Percentiles rank a stretch among this genome's conserved stretches.
Conservation (phyloP, 2,113 vertebrate genomes). For the Hemibagrus wyckioides region DNA sequence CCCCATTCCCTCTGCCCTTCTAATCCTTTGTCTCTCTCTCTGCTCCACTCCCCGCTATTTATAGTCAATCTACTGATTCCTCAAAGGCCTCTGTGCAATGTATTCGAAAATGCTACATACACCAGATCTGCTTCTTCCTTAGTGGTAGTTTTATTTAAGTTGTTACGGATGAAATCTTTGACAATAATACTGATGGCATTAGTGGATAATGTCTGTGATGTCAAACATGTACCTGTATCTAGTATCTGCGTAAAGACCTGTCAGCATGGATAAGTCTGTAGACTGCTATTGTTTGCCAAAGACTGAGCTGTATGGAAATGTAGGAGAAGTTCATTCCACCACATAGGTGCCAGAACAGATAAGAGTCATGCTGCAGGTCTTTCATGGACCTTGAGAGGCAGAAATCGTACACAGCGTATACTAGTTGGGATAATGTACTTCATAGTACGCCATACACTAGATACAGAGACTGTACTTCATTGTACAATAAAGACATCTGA, state of each 20-base stretch:
- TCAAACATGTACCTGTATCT: not conserved
- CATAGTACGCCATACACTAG: not conserved
- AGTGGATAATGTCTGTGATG: not conserved
- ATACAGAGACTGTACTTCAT: not conserved
- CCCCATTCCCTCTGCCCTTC: constrained; percentile 38
- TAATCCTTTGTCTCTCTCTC: constrained; percentile 33
- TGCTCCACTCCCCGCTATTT: constrained; percentile 26
- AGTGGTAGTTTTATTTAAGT: not conserved
- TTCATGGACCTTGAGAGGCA: no score
- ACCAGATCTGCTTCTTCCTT: not conserved
- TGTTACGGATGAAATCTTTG: not conserved
- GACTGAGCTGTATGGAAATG: no score
- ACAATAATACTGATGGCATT: not conserved
- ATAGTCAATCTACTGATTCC: constrained; percentile 35
- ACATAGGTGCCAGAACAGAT: no score
- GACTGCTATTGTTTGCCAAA: no score
- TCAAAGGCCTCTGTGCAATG: not conserved
- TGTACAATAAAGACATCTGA: not conserved
- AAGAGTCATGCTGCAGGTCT: no score
- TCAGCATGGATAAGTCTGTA: not conserved
- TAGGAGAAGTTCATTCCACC: no score
- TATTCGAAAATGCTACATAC: constrained; percentile 1
- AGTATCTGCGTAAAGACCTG: not conserved
- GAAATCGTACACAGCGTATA: not conserved
- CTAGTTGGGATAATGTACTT: not conserved